Percentiles rank a stretch among this genome's conserved stretches.
Conservation (phyloP, 1,140 invertebrate species). For the Andricus grossulariae region DNA sequence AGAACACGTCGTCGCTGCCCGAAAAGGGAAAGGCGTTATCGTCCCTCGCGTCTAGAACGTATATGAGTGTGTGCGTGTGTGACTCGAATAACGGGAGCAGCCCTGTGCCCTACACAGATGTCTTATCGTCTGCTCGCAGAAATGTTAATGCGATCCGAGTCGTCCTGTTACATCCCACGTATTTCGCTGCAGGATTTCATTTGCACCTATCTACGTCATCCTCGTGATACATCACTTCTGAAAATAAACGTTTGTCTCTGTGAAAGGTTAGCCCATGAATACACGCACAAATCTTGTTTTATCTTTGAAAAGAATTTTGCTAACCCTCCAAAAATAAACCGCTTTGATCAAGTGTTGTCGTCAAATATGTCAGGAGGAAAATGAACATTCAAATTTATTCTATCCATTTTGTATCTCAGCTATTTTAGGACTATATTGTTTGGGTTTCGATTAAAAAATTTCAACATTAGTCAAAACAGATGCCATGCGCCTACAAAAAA, state of each 20-base stretch:
- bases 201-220: slow-evolving; percentile 17
- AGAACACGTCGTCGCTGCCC: slow-evolving; percentile 51
- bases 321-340: not conserved
- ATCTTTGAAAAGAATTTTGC: not conserved
- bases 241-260: not conserved
- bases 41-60: slow-evolving; percentile 32
- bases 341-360: not conserved
- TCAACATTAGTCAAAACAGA: too few relatives aligned
- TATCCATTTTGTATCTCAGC: too few relatives aligned
- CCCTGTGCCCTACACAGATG: slow-evolving; percentile 48
- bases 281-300: not conserved
- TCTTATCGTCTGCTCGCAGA: slow-evolving; percentile 47
- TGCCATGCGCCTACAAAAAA: too few relatives aligned
- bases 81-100: slow-evolving; percentile 63
- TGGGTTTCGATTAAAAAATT: too few relatives aligned
- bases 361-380: not conserved
- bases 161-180: not conserved
- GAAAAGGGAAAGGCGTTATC: slow-evolving; percentile 57
- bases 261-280: not conserved
- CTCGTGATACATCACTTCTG: slow-evolving; percentile 2
- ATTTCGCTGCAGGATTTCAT: slow-evolving; percentile 17
- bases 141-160: slow-evolving; percentile 54
- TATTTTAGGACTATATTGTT: too few relatives aligned
- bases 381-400: too few relatives aligned
- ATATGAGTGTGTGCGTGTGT: slow-evolving; percentile 44